Percentiles rank a stretch among this genome's conserved stretches.
phyloP scores from a whole-genome alignment of 2,113 vertebrate genomes.

The Pseudorhombus dupliciocellatus region DNA sequence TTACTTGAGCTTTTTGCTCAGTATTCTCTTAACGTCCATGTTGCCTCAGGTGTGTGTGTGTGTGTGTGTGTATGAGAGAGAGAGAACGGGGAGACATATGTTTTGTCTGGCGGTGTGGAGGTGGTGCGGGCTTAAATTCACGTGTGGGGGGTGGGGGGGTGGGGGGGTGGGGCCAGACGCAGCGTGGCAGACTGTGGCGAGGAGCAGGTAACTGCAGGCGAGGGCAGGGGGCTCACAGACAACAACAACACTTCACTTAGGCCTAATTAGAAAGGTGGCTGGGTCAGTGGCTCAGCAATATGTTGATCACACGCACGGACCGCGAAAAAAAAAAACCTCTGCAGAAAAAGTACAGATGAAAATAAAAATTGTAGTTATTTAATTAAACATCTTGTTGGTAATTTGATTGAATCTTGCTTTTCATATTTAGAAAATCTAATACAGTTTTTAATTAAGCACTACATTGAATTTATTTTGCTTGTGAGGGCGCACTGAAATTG shows the following conservation, averaged over 20 bases:
- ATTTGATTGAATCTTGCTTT: too few relatives aligned
- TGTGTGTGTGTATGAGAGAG: conserved; percentile 23
- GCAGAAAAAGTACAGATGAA: too few relatives aligned
- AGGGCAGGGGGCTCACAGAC: conserved; percentile 61
- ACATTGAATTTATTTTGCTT: too few relatives aligned
- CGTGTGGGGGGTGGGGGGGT: conserved; percentile 8
- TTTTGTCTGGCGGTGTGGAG: neutral
- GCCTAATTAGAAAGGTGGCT: conserved; percentile 55
- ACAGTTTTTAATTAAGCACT: too few relatives aligned
- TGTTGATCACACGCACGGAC: conserved; percentile 39
- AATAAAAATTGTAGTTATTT: too few relatives aligned
- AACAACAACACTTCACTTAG: conserved; percentile 70
- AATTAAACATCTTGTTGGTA: too few relatives aligned
- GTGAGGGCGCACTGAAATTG: too few relatives aligned
- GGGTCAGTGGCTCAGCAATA: conserved; percentile 49
- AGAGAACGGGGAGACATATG: neutral
- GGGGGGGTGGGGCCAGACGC: conserved; percentile 11
- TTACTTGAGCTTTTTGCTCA: too few relatives aligned
- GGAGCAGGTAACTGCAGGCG: conserved; percentile 68
- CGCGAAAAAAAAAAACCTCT: neutral
- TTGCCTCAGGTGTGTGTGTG: conserved; percentile 27
- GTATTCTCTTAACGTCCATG: conserved; percentile 3
- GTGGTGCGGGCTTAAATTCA: neutral
- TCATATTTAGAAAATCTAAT: too few relatives aligned
- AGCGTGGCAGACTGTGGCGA: conserved; percentile 33